These are phyloP conservation scores for Hypotaenidia okinawae DNA, from an alignment of 2,797 vertebrate genomes.

Conservation along the genomic window DNA sequence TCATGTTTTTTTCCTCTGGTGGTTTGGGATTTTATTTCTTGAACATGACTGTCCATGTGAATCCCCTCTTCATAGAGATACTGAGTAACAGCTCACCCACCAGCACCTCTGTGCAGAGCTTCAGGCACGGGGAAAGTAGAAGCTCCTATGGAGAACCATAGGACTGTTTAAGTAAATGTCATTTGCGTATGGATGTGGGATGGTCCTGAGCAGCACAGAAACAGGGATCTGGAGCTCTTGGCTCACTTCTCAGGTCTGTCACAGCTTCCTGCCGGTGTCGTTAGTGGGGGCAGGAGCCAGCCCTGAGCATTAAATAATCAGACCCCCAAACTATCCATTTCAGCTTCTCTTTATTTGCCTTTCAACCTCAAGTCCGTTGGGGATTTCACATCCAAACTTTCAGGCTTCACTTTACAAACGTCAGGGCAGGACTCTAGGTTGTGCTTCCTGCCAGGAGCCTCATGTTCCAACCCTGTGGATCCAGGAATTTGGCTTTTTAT, in stretches of 20 bases:
- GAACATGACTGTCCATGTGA: constrained; percentile 82
- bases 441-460: constrained; percentile 11
- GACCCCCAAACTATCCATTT: neutral
- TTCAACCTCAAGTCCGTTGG: neutral
- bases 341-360: neutral
- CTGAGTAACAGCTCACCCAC: constrained; percentile 86
- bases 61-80: constrained; percentile 91
- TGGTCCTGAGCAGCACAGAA: neutral
- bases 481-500: neutral
- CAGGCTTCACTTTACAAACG: neutral
- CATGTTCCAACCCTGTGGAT: neutral
- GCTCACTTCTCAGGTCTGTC: neutral
- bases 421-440: neutral
- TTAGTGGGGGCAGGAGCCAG: neutral
- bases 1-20: constrained; percentile 80
- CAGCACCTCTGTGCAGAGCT: constrained; percentile 84
- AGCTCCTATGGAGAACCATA: constrained; percentile 19
- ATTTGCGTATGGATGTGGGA: constrained; percentile 29
- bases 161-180: neutral
- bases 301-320: neutral
- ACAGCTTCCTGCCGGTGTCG: neutral
- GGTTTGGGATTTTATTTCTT: constrained; percentile 85
- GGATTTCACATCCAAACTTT: neutral
- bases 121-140: constrained; percentile 82
- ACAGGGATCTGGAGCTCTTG: constrained; percentile 29